phyloP scores from a whole-genome alignment of 2,888 invertebrate species.

The Mantis religiosa region DNA sequence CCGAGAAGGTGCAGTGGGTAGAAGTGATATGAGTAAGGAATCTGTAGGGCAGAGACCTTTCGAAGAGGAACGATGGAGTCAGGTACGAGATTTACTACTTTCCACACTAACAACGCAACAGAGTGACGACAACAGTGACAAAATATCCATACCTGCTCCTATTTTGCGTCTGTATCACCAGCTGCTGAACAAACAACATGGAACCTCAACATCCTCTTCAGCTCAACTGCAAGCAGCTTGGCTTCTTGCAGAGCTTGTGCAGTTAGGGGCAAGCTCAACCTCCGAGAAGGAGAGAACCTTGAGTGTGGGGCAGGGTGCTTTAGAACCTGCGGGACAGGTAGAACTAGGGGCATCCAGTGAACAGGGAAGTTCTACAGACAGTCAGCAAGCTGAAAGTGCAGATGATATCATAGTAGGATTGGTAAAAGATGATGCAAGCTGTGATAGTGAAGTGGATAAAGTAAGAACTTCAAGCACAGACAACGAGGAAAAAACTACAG shows the following conservation, averaged over 20 bases:
- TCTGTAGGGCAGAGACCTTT: background rate
- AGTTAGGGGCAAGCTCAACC: background rate
- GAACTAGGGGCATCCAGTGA: background rate
- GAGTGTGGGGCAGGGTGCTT: background rate
- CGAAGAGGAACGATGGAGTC: slow-evolving; percentile 6
- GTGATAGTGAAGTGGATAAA: background rate
- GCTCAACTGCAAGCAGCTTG: slow-evolving; percentile 23
- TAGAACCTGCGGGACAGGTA: background rate
- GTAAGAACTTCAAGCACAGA: background rate
- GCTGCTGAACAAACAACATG: slow-evolving; percentile 11
- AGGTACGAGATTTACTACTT: slow-evolving; percentile 9
- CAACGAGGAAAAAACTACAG: background rate
- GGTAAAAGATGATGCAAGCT: background rate
- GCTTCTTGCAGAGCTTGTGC: slow-evolving; percentile 22
- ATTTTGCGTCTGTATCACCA: slow-evolving; percentile 21
- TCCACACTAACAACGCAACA: background rate
- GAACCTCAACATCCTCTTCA: background rate
- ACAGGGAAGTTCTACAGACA: background rate
- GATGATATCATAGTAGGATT: slow-evolving; percentile 2
- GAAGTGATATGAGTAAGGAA: background rate
- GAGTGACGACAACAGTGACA: background rate
- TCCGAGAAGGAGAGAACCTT: background rate
- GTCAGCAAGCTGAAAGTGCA: background rate
- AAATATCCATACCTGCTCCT: slow-evolving; percentile 14
- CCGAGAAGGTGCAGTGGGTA: background rate